phyloP scores from a whole-genome alignment of 2,888 invertebrate species.

The Leptinotarsa haldemani region DNA sequence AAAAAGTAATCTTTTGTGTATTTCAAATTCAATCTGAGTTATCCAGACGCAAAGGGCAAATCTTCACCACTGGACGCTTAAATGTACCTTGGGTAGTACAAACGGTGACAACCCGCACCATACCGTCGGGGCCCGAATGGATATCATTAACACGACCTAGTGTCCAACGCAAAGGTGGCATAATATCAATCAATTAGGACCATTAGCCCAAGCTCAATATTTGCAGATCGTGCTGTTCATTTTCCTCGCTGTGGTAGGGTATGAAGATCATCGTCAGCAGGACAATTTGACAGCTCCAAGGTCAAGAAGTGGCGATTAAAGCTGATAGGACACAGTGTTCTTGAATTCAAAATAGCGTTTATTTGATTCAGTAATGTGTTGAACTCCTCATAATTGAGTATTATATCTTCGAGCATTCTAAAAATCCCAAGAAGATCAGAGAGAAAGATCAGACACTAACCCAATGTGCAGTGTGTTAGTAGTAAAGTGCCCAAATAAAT shows the following conservation, averaged over 20 bases:
- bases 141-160: too few relatives aligned
- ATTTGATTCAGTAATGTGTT: conserved; percentile 20
- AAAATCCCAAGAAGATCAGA: conserved; percentile 30
- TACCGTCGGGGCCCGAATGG: too few relatives aligned
- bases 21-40: too few relatives aligned
- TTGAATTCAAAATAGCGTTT: conserved; percentile 35
- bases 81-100: too few relatives aligned
- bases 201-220: too few relatives aligned
- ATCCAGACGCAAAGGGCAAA: too few relatives aligned
- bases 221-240: too few relatives aligned
- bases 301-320: conserved; percentile 29
- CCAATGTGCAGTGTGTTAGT: conserved; percentile 30
- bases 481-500: conserved; percentile 25
- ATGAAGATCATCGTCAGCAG: background rate
- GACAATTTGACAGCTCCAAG: background rate
- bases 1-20: too few relatives aligned
- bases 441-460: conserved; percentile 26
- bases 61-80: too few relatives aligned
- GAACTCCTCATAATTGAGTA: conserved; percentile 35
- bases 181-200: too few relatives aligned
- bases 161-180: too few relatives aligned
- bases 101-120: too few relatives aligned
- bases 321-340: conserved; percentile 32
- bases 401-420: conserved; percentile 32
- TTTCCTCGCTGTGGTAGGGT: background rate